These are phyloP conservation scores for Eupleurogrammus muticus DNA, from an alignment of 2,797 vertebrate genomes.

Conservation along the genomic window DNA sequence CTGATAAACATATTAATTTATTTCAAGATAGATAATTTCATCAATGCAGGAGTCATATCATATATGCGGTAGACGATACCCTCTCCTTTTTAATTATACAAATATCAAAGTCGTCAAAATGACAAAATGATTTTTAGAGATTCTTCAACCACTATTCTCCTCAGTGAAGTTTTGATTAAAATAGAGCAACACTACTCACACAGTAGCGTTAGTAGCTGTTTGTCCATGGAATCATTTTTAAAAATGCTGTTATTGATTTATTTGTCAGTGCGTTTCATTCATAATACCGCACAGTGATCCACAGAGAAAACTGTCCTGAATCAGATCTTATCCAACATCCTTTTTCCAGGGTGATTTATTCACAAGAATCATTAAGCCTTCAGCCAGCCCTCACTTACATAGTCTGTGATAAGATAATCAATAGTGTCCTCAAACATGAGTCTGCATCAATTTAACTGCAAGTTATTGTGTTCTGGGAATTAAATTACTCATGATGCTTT, in stretches of 20 bases:
- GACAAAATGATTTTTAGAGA: conserved; percentile 70
- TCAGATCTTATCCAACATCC: conserved; percentile 37
- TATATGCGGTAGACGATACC: conserved; percentile 72
- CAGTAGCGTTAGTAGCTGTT: conserved; percentile 24
- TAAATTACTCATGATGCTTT: conserved; percentile 23
- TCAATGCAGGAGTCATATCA: conserved; percentile 79
- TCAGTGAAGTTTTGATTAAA: conserved; percentile 78
- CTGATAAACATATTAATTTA: conserved; percentile 88
- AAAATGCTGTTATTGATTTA: conserved; percentile 25
- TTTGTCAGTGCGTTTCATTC: conserved; percentile 39
- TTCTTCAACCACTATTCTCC: conserved; percentile 47
- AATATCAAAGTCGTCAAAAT: conserved; percentile 80
- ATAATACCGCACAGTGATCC: conserved; percentile 36
- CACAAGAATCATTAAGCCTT: conserved; percentile 60
- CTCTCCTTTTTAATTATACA: conserved; percentile 83
- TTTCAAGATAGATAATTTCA: conserved; percentile 84
- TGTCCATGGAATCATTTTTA: conserved; percentile 34
- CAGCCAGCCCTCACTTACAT: conserved; percentile 45
- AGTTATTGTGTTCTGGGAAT: conserved; percentile 33
- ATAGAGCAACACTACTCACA: conserved; percentile 36
- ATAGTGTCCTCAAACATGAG: conserved; percentile 58
- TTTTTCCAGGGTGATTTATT: conserved; percentile 54
- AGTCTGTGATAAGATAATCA: conserved; percentile 60
- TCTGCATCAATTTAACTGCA: conserved; percentile 43
- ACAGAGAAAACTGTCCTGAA: conserved; percentile 19